Evolutionary conservation across 2,888 invertebrate species (phyloP).

Genomic region (Acronicta aceris): DNA sequence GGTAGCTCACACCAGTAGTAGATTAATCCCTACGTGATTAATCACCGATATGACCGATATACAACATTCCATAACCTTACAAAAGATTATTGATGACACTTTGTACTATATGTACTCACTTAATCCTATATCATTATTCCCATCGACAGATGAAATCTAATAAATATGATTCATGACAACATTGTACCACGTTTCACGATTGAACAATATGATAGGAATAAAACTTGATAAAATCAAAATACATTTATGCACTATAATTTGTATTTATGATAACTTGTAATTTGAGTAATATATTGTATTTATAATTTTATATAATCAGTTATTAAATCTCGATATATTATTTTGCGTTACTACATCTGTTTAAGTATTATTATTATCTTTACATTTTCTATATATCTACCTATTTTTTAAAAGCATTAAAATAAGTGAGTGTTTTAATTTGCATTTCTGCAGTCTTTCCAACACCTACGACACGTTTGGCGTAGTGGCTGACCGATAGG

Average conservation of each 20-base stretch:
- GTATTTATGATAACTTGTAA: background rate
- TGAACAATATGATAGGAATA: slow-evolving; percentile 19
- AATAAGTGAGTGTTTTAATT: too few relatives aligned
- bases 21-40: slow-evolving; percentile 47
- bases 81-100: slow-evolving; percentile 48
- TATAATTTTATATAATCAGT: too few relatives aligned
- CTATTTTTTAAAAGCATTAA: too few relatives aligned
- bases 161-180: slow-evolving; percentile 41
- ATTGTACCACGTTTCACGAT: slow-evolving; percentile 6
- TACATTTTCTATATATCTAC: too few relatives aligned
- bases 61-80: slow-evolving; percentile 43
- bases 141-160: slow-evolving; percentile 34
- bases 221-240: slow-evolving; percentile 28
- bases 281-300: background rate
- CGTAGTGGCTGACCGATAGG: too few relatives aligned
- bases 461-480: too few relatives aligned
- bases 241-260: background rate
- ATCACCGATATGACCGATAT: slow-evolving; percentile 35
- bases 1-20: slow-evolving; percentile 39
- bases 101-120: slow-evolving; percentile 16
- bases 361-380: too few relatives aligned
- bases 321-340: too few relatives aligned
- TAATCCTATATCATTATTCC: slow-evolving; percentile 34
- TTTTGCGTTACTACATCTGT: too few relatives aligned
- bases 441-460: too few relatives aligned